Evolutionary conservation across 2,888 invertebrate species (phyloP).

Genomic region (Leucophenga maculata): DNA sequence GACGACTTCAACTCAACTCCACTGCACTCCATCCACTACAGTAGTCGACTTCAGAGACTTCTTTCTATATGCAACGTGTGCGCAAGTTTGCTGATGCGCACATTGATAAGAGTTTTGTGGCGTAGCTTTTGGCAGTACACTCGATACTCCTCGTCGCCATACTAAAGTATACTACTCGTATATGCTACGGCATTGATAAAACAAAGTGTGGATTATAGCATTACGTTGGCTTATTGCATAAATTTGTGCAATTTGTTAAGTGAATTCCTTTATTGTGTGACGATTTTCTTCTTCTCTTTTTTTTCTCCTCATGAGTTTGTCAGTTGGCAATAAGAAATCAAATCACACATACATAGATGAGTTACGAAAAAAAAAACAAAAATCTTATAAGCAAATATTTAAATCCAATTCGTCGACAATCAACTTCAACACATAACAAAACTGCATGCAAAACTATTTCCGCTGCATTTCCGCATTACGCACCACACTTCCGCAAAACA

Average conservation of each 20-base stretch:
- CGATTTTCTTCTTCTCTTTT: conserved; percentile 53
- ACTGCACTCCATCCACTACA: not conserved
- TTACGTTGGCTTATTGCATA: conserved; percentile 50
- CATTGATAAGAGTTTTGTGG: conserved; percentile 51
- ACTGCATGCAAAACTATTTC: conserved; percentile 25
- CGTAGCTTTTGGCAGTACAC: conserved; percentile 23
- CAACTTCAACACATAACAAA: conserved; percentile 6
- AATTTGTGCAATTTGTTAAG: conserved; percentile 68
- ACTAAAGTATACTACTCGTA: conserved; percentile 34
- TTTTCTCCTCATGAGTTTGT: not conserved
- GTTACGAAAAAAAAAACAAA: too few relatives aligned
- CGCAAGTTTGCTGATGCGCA: conserved; percentile 54
- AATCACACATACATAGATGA: too few relatives aligned
- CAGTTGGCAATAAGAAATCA: too few relatives aligned
- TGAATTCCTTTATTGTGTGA: conserved; percentile 64
- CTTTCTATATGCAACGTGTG: conserved; percentile 30
- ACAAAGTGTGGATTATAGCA: conserved; percentile 10
- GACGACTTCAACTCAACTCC: not conserved
- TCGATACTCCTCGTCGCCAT: conserved; percentile 32
- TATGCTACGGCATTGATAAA: conserved; percentile 7
- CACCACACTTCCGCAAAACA: conserved; percentile 9
- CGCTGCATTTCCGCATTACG: conserved; percentile 16
- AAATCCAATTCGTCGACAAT: conserved; percentile 21
- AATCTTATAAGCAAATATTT: conserved; percentile 8
- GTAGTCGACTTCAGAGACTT: conserved; percentile 1